Evolutionary conservation across 2,797 vertebrate genomes (phyloP), one percentile per base, ranked within the genome.

Genomic region (Hypotaenidia philippensis): DNA sequence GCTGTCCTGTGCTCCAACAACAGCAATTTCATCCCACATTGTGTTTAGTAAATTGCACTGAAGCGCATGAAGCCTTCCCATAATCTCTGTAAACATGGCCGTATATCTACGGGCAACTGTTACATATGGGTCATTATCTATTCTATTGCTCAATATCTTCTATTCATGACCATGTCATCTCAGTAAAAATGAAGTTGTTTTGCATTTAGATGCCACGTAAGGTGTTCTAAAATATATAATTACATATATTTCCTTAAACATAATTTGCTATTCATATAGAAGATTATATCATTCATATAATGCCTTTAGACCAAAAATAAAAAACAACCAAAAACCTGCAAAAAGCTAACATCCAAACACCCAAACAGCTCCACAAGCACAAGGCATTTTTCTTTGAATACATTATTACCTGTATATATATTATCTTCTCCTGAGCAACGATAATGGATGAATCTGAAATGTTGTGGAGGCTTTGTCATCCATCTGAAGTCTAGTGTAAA

Each of bases 131-230:
- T 91, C 85, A 91, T 96, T 94, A 94, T 91, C 74, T 84, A 26
- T 72, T 90, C 87, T 69, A 90, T 66, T 86, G 83, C 70, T 87
- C 47, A 63, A 38, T 76, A 93, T 81, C 79, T 93, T 63, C 94
- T 81, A 91, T 86, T 92, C 92, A 70, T 26, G 66, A 88, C 56
- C 70, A 66, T 44, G 38, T 90, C 91, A 83, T 50, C 70, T 45
- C 76, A 90, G 89, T 95, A 96, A 94, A 94, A 96, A 93, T 87
- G 80, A 96, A 95, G 85, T 77, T 88, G 85, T 66, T 97, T 90
- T 94, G 92, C 91, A 96, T 96, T 95, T 86, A 90, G 74, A 93
- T 90, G 65, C 23, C 80, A 91, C 75, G 50, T 29, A 91, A 91
- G 79, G 66, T 66, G 59, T 66, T 91, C 55, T 76, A 84, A 88